Percentiles rank a stretch among this genome's conserved stretches.
Evolutionary conservation across 1,140 invertebrate genomes (phyloP).

Genomic region (Hydropsyche tenuis): DNA sequence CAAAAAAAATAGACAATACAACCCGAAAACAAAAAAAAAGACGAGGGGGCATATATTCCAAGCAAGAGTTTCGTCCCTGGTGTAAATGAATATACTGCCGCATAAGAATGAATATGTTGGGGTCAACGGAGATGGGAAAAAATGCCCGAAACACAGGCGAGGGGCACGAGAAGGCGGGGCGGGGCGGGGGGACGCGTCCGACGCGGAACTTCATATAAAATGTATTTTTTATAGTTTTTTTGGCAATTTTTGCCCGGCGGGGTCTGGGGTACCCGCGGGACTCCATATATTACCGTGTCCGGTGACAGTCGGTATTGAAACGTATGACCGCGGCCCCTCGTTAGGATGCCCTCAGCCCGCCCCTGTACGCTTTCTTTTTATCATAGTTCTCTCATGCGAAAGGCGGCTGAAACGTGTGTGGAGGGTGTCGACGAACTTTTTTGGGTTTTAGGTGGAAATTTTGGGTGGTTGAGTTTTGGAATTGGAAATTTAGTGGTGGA

Average conservation of each 20-base stretch:
- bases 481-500: too few species aligned
- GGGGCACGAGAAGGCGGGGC: background rate
- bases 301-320: slow-evolving; percentile 50
- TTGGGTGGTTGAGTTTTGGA: background rate
- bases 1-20: too few species aligned
- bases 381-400: slow-evolving; percentile 22
- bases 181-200: slow-evolving; percentile 30
- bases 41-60: too few species aligned
- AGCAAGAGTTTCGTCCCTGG: background rate
- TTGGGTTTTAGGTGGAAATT: background rate
- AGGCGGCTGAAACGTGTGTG: background rate
- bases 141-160: background rate
- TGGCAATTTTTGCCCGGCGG: slow-evolving; percentile 46
- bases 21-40: too few species aligned
- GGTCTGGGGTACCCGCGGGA: slow-evolving; percentile 39
- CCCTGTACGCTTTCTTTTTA: slow-evolving; percentile 36
- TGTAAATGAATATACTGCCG: slow-evolving; percentile 17
- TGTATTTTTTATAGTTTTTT: slow-evolving; percentile 51
- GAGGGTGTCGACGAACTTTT: background rate
- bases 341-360: slow-evolving; percentile 38
- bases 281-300: slow-evolving; percentile 50
- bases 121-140: slow-evolving; percentile 23
- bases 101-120: slow-evolving; percentile 17
- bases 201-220: slow-evolving; percentile 49
- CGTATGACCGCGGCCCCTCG: slow-evolving; percentile 50